Base-by-base conservation (phyloP, 1,140 invertebrate species). In the Pseudomyrmex pallidus region DNA sequence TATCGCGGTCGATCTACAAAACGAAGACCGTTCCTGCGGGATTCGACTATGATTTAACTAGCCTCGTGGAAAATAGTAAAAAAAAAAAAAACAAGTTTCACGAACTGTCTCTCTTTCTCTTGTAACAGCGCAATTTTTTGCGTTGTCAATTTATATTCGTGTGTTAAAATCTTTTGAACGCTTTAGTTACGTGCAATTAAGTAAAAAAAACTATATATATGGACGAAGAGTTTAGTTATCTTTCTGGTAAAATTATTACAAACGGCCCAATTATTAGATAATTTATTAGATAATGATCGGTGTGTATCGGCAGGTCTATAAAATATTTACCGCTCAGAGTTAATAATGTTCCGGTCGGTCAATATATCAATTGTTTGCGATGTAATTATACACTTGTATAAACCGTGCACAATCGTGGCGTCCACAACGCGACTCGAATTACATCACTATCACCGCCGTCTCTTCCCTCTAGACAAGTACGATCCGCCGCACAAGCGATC, bases 401-500 rank as follows among this genome's bases (percentile, higher is more conserved):
- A 59, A 17, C 2, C 5, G 44, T 44, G 35, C 1, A 17, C 35
- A 35, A 35, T 35, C 35, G 35, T 35, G 35, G 10, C 56, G 10
- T 1, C 25, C 44, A 50, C 4, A 25, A 70, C 8, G 15, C 20
- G 22, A 50, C 59, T 59, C 54, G 22, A 59, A 15, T 57, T 78
- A 78, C 17, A 17, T 46, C 66, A 78, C 74, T 54, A 44, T 64
- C 74, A 76, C 64, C 59, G 15, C 15, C 54, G 68, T 56, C 68
- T 66, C 46, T 54, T 66, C 4, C 17, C 35, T 13, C 22, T 20
- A 15, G 17, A 56, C 15, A 35, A 59, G 84, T 84, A 83, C 90
- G 87, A 93, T 92, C 89, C 91, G 88, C 90, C 85, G 90, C 85
- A 89, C 89, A 86, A 90, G 87, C 86, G 86, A 84, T 77, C 62